A percentile compares a stretch with the other conserved stretches of the same genome.
Conservation (phyloP, 2,797 vertebrate genomes). For the Pyrocephalus nanus region DNA sequence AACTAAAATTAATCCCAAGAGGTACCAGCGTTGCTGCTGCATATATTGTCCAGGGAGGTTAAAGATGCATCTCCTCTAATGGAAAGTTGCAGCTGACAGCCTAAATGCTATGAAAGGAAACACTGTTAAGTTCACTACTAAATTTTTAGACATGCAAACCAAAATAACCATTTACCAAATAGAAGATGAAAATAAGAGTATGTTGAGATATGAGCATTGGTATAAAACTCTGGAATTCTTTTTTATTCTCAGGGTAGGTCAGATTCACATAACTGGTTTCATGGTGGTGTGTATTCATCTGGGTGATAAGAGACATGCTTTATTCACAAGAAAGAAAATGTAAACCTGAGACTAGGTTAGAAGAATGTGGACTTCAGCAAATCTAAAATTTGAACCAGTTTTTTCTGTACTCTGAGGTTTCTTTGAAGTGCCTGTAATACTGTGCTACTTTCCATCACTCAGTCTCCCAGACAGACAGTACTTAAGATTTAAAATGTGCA, state of each 20-base stretch:
- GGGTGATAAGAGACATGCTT: not conserved
- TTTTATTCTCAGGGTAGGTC: not conserved
- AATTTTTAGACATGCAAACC: not conserved
- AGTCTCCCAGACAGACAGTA: not conserved
- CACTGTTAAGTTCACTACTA: not conserved
- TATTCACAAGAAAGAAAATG: not conserved
- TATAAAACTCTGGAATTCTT: not conserved
- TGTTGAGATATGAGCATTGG: not conserved
- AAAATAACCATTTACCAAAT: not conserved
- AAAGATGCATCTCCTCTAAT: not conserved
- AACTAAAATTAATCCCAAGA: not conserved
- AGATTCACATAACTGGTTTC: not conserved
- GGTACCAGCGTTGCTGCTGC: not conserved
- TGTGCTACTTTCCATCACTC: not conserved
- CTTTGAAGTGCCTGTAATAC: constrained; percentile 1
- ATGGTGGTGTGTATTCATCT: not conserved
- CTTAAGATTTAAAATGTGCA: not conserved
- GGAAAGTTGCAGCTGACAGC: not conserved
- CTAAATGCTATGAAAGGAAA: not conserved
- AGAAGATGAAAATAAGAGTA: not conserved
- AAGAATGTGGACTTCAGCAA: not conserved
- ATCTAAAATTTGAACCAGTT: not conserved
- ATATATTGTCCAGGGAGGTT: not conserved
- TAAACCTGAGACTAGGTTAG: not conserved
- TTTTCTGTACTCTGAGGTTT: not conserved